Percentiles rank a stretch among this genome's conserved stretches.
Conservation (phyloP, 2,113 vertebrate genomes). For the Rhodinocichla rosea region DNA sequence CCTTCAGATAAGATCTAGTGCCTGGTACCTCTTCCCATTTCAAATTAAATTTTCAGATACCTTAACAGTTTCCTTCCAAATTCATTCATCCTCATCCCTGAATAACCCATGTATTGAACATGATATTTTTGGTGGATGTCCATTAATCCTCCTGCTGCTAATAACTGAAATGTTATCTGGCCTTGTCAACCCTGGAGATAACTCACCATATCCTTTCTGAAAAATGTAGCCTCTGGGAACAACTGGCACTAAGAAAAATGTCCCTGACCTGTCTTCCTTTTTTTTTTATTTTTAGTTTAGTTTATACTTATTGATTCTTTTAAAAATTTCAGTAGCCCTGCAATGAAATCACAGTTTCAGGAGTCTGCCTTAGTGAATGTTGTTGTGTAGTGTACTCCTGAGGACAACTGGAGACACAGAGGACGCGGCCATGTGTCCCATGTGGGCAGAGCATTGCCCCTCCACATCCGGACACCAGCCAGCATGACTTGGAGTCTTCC, state of each 20-base stretch:
- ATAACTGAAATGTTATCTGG: background rate
- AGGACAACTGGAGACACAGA: background rate
- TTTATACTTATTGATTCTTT: background rate
- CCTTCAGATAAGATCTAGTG: constrained; percentile 35
- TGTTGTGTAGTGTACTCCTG: background rate
- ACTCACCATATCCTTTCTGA: background rate
- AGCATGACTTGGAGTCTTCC: background rate
- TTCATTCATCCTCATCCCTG: background rate
- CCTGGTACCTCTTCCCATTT: background rate
- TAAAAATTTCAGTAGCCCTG: background rate
- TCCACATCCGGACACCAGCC: background rate
- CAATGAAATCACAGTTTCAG: background rate
- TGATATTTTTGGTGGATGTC: background rate
- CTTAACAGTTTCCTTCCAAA: constrained; percentile 17
- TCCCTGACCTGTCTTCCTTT: background rate
- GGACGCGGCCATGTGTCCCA: background rate
- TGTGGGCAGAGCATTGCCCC: background rate
- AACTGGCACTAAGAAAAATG: constrained; percentile 7
- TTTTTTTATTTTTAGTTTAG: background rate
- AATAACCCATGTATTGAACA: constrained; percentile 2
- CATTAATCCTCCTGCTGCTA: constrained; percentile 26
- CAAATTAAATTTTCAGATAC: constrained; percentile 39
- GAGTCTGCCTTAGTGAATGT: background rate
- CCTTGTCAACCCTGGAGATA: constrained; percentile 23
- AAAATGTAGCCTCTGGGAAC: background rate